phyloP scores from a whole-genome alignment of 1,140 invertebrate species.

The Ostrea edulis region DNA sequence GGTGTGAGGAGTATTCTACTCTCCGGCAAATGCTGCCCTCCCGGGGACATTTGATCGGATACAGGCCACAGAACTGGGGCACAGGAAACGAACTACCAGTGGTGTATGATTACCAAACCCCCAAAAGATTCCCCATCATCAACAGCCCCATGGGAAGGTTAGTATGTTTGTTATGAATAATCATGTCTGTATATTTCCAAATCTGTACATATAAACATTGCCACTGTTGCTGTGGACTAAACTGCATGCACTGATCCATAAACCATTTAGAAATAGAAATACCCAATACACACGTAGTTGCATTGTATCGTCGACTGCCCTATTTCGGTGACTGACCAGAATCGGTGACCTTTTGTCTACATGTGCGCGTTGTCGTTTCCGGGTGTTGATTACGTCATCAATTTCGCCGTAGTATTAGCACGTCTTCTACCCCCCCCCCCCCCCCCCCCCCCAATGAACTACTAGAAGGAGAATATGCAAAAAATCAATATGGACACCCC shows the following conservation, averaged over 20 bases:
- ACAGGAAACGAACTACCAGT: slow-evolving; percentile 63
- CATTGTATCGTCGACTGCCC: too few species aligned
- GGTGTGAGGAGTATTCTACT: slow-evolving; percentile 76
- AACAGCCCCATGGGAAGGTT: slow-evolving; percentile 77
- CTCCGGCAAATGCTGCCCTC: slow-evolving; percentile 76
- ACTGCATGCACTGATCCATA: not conserved
- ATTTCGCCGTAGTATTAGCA: too few species aligned
- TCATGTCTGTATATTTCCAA: not conserved
- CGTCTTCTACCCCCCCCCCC: too few species aligned
- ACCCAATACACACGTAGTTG: too few species aligned
- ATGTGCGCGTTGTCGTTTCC: too few species aligned
- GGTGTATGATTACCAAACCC: slow-evolving; percentile 41
- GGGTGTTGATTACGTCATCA: too few species aligned
- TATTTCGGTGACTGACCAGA: too few species aligned
- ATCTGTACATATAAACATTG: not conserved
- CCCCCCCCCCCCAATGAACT: too few species aligned
- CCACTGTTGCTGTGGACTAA: not conserved
- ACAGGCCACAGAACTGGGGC: slow-evolving; percentile 72
- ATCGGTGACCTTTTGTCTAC: too few species aligned
- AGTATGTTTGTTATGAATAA: not conserved
- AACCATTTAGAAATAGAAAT: too few species aligned
- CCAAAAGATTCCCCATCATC: slow-evolving; percentile 68
- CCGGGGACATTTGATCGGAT: slow-evolving; percentile 58
- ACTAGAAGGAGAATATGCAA: too few species aligned
- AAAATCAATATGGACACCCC: too few species aligned